These are phyloP conservation scores for Alexandromys fortis DNA, from an alignment of 2,113 vertebrate species.

Conservation along the genomic window DNA sequence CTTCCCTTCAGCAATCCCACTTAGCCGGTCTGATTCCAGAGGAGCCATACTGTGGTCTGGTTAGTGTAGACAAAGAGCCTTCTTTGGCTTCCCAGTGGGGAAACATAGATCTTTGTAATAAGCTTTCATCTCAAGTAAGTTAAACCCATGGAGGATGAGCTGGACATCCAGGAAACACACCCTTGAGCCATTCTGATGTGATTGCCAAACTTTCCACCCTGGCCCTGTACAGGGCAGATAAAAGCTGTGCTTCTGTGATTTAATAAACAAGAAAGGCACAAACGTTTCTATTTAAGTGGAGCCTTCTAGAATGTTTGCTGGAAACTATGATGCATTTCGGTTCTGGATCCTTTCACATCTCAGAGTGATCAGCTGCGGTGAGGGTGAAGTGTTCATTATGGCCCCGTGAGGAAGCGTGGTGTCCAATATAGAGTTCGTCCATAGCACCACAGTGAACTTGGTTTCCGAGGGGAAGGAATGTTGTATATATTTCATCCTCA, in stretches of 20 bases:
- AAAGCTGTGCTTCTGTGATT: constrained; percentile 22
- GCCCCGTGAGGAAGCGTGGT: not conserved
- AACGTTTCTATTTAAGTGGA: not conserved
- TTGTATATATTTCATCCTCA: not conserved
- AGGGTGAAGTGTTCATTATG: not conserved
- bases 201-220: constrained; percentile 37
- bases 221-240: not conserved
- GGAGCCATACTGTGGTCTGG: constrained; percentile 21
- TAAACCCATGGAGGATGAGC: constrained; percentile 23
- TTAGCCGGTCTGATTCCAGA: not conserved
- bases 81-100: not conserved
- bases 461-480: not conserved
- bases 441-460: not conserved
- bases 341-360: not conserved
- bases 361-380: not conserved
- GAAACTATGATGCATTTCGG: not conserved
- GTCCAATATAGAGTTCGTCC: not conserved
- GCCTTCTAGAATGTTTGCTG: not conserved
- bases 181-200: constrained; percentile 29
- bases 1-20: not conserved
- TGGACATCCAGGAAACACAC: not conserved
- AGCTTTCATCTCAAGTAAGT: constrained; percentile 54
- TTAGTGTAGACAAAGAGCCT: constrained; percentile 63
- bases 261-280: not conserved
- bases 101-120: constrained; percentile 32